phyloP scores from a whole-genome alignment of 1,140 invertebrate genomes.

The Drosophila tsacasi region DNA sequence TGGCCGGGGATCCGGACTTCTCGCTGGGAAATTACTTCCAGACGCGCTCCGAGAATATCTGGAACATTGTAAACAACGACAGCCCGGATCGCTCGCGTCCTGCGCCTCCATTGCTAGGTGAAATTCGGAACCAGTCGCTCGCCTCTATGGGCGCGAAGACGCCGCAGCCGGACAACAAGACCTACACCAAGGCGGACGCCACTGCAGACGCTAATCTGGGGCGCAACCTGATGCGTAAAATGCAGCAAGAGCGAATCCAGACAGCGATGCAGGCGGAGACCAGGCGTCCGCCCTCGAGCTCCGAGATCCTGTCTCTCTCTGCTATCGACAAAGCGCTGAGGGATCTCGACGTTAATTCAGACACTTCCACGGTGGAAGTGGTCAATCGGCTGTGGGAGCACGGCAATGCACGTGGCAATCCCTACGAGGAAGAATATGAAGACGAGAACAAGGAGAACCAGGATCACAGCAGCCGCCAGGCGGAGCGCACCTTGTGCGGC shows the following conservation, averaged over 20 bases:
- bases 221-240: slow-evolving; percentile 56
- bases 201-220: slow-evolving; percentile 25
- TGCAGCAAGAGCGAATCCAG: slow-evolving; percentile 48
- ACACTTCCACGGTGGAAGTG: slow-evolving; percentile 60
- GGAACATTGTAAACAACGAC: slow-evolving; percentile 53
- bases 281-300: slow-evolving; percentile 46
- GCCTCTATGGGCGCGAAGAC: slow-evolving; percentile 29
- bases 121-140: neutral
- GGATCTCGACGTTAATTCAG: slow-evolving; percentile 63
- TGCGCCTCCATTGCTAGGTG: slow-evolving; percentile 27
- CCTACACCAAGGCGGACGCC: slow-evolving; percentile 63
- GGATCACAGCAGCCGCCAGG: slow-evolving; percentile 35
- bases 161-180: slow-evolving; percentile 72
- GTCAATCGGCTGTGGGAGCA: slow-evolving; percentile 49
- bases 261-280: slow-evolving; percentile 31
- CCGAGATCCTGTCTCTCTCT: slow-evolving; percentile 71
- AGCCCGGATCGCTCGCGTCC: slow-evolving; percentile 37
- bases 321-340: slow-evolving; percentile 74
- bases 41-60: slow-evolving; percentile 72
- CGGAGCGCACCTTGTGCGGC: slow-evolving; percentile 47
- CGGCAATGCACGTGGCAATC: slow-evolving; percentile 1
- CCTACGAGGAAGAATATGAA: slow-evolving; percentile 19
- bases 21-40: slow-evolving; percentile 79
- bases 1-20: slow-evolving; percentile 72
- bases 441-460: slow-evolving; percentile 62